Base-by-base conservation (phyloP, 2,113 vertebrate species). In the Mesoclemmys tuberculata region DNA sequence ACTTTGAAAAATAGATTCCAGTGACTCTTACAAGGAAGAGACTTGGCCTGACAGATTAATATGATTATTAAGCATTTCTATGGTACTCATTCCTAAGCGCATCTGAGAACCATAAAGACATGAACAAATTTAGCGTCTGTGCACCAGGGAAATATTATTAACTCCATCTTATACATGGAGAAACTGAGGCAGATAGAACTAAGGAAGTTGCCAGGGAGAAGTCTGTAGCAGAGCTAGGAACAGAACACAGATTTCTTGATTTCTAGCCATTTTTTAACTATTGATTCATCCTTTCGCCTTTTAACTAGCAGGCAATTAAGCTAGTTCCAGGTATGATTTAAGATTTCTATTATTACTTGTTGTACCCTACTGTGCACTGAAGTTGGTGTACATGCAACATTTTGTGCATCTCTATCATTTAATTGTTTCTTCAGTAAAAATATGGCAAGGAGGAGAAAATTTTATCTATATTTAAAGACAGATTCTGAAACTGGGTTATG, bases 111-210 rank as follows among this genome's bases (percentile, higher is more conserved):
- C 75, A 89, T 35, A 55, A 31, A 35, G 22, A 49, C 29, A n/a
- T 2, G 71, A 86, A 84, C 29, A 11, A 78, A 56, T 84, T 90
- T 85, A 85, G 38, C 74, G 24, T 46, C 11, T 27, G 74, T 46
- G 41, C 6, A 27, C 24, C 22, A 41, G 0, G 0, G 31, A 2
- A 58, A 29, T 6, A 26, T 16, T 79, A 41, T 48, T 51, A 11
- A 2, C 74, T n/a, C 22, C 19, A 74, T 94, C 56, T 10, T 22
- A 54, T 71, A 68, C 3, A 26, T 75, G 12, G 80, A 11, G 83
- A 78, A 87, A 75, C 51, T 87, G 48, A 90, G 7, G 12, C 27
- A 52, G 27, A 19, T 9, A 31, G 48, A 87, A 5, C 44, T 56
- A 93, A 80, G 4, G 9, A 48, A 51, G 6, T 24, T 81, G 46